phyloP scores from a whole-genome alignment of 1,140 invertebrate species.

The Drosophila sproati region DNA sequence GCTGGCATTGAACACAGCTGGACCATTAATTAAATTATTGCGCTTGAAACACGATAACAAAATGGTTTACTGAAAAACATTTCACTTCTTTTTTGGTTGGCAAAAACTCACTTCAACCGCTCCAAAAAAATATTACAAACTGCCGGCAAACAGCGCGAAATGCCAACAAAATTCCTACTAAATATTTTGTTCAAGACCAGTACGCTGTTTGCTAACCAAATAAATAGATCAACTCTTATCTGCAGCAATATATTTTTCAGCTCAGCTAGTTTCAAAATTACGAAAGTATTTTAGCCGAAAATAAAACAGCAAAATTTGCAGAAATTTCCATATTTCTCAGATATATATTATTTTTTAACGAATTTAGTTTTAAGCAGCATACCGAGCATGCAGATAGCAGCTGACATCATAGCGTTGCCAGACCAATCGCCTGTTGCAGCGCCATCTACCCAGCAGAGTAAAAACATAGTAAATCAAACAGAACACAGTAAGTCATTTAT shows the following conservation, averaged over 20 bases:
- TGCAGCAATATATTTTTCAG: background rate
- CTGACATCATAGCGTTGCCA: constrained; percentile 13
- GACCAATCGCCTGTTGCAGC: background rate
- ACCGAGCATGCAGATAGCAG: constrained; percentile 5
- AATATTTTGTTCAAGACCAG: background rate
- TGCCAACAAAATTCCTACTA: constrained; percentile 16
- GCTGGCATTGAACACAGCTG: background rate
- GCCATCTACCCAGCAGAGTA: constrained; percentile 20
- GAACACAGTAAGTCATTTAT: constrained; percentile 42
- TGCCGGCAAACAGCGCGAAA: constrained; percentile 21
- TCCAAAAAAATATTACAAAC: constrained; percentile 27
- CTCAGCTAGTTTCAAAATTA: too few relatives aligned
- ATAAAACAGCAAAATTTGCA: background rate
- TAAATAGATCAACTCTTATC: background rate
- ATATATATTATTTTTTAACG: too few relatives aligned
- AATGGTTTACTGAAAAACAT: background rate
- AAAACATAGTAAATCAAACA: background rate
- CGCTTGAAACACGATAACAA: background rate
- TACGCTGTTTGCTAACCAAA: constrained; percentile 16
- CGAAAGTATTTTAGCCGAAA: background rate
- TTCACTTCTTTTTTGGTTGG: constrained; percentile 14
- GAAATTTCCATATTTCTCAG: too few relatives aligned
- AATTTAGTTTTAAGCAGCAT: background rate
- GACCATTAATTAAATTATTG: background rate
- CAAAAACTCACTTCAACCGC: background rate